A percentile compares a stretch with the other conserved stretches of the same genome.
These are phyloP conservation scores for Pongo abelii DNA, from an alignment of 2,113 vertebrate genomes.

Conservation along the genomic window DNA sequence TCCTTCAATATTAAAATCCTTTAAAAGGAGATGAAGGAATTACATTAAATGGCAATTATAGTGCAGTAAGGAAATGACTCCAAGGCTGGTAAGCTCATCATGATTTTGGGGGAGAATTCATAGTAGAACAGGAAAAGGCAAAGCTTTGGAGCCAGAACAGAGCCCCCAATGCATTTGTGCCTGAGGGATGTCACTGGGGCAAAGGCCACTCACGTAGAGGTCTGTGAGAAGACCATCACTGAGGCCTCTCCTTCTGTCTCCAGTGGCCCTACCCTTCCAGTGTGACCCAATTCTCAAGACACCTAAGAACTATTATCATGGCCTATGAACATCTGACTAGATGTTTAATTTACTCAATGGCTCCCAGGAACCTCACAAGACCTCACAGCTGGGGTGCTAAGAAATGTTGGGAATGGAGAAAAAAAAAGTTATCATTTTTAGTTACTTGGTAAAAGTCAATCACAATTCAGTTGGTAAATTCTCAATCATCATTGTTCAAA, in stretches of 20 bases:
- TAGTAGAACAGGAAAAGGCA: neutral
- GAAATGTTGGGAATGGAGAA: neutral
- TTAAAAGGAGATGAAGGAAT: constrained; percentile 48
- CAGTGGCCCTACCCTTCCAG: neutral
- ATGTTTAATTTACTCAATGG: neutral
- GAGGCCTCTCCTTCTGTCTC: neutral
- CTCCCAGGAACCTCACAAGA: neutral
- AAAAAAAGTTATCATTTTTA: neutral
- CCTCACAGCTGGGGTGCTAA: neutral
- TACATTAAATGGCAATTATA: constrained; percentile 59
- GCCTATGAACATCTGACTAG: too few relatives aligned
- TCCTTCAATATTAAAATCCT: constrained; percentile 62
- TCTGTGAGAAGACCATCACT: neutral
- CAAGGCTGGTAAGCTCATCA: constrained; percentile 53
- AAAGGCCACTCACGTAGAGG: neutral
- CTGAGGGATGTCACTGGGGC: too few relatives aligned
- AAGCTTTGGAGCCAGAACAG: neutral
- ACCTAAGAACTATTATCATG: neutral
- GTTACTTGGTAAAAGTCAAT: neutral
- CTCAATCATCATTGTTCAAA: neutral
- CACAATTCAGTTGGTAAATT: neutral
- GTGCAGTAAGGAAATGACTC: constrained; percentile 54
- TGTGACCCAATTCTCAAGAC: neutral
- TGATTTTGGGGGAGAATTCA: neutral
- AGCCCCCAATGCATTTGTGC: neutral